Base-by-base conservation (phyloP, 2,888 invertebrate genomes). In the Brachypterus glaber region DNA sequence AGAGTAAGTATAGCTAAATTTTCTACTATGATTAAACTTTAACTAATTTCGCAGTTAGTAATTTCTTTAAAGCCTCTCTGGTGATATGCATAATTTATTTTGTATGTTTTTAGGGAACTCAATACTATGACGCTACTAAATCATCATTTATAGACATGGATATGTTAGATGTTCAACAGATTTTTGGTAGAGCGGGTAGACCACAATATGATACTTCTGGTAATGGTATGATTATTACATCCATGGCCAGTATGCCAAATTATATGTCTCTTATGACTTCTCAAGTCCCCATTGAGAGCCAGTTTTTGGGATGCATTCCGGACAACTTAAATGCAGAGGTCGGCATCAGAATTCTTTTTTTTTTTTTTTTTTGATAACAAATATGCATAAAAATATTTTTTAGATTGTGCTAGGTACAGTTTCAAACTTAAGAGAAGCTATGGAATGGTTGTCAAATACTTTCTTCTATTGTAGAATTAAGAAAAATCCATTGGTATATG, bases 311-410 rank as follows among this genome's bases (percentile, higher is more conserved):
- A 55, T 80, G 86, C 51, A 67, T 99, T 37, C 84, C 88, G 2
- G 97, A 99, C 65, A 96, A 98, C 70, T 74, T 99, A 42, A 99
- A 98, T 69, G 98, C 98, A 17, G 98, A 99, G 74, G 87, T 89
- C 35, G 21, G 18, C 13, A 31, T 35, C 26, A 37, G 8, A n/a
- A 11, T 29, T 7, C 24, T 8, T 21, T 17, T 21, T 30, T 8
- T 11, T 16, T 12, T 38, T 18, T 32, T 33, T 11, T 9, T 27
- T 9, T 27, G 9, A 21, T 15, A 17, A 40, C 21, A 46, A 47
- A 47, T 59, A 21, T 17, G 26, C 9, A 11, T n/a, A n/a, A n/a
- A n/a, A n/a, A n/a, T n/a, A 33, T 21, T n/a, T 32, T 17, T 17
- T 17, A 86, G 82, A 78, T 93, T 35, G 81, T 90, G 0, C 70